A percentile compares a stretch with the other conserved stretches of the same genome.
These are phyloP conservation scores for Drosophila lowei DNA, from an alignment of 1,140 invertebrate species.

Conservation along the genomic window DNA sequence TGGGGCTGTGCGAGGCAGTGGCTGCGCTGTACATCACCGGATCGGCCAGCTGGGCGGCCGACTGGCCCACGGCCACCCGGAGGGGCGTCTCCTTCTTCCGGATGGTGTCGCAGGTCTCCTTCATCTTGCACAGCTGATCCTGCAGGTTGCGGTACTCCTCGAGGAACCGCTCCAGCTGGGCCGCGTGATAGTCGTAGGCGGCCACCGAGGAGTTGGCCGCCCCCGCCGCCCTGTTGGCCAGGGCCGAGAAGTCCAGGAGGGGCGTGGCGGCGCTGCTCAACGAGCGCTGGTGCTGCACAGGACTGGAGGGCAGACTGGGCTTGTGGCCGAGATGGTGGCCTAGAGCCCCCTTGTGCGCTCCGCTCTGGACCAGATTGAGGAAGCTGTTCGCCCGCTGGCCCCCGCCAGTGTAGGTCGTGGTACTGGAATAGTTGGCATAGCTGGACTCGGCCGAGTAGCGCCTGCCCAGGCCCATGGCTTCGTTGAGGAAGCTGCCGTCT, in stretches of 20 bases:
- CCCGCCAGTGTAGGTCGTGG: slow-evolving; percentile 69
- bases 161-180: slow-evolving; percentile 89
- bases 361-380: slow-evolving; percentile 78
- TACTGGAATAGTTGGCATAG: slow-evolving; percentile 73
- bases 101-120: slow-evolving; percentile 88
- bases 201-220: slow-evolving; percentile 83
- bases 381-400: slow-evolving; percentile 79
- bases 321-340: slow-evolving; percentile 48
- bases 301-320: slow-evolving; percentile 75
- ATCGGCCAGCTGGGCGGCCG: slow-evolving; percentile 77
- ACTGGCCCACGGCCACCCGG: slow-evolving; percentile 76
- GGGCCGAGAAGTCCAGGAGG: slow-evolving; percentile 71
- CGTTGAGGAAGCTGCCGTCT: slow-evolving; percentile 77
- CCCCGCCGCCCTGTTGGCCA: slow-evolving; percentile 61
- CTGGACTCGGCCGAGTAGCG: slow-evolving; percentile 77
- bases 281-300: slow-evolving; percentile 76
- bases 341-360: slow-evolving; percentile 54
- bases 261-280: slow-evolving; percentile 80
- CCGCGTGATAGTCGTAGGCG: slow-evolving; percentile 89
- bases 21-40: slow-evolving; percentile 81
- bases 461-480: slow-evolving; percentile 71
- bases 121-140: slow-evolving; percentile 90
- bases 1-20: slow-evolving; percentile 80
- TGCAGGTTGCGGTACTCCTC: slow-evolving; percentile 90
- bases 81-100: slow-evolving; percentile 84